Base-by-base conservation (phyloP, 2,113 vertebrate species). In the Anarrhichthys ocellatus region DNA sequence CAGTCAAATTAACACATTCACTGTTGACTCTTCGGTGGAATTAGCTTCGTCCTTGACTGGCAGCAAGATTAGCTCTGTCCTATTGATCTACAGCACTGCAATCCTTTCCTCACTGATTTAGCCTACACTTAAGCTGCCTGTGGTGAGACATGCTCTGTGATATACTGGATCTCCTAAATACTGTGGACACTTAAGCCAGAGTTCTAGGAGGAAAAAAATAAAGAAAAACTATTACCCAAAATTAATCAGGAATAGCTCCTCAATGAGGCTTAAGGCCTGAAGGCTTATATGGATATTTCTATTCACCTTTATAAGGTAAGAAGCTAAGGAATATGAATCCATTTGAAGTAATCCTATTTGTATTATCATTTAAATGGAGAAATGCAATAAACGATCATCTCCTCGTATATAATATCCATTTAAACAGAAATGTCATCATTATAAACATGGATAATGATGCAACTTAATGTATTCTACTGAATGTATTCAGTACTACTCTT, bases 61-160 rank as follows among this genome's bases (percentile, higher is more conserved):
- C 86, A 58, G 27, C 24, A 11, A 66, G 78, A 84, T 91, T 85
- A 78, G 71, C 84, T 79, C 78, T 82, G 69, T 87, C 80, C 76
- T 70, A 78, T 83, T 81, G 82, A 90, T 88, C 61, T 70, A 42
- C 68, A 74, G 79, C 62, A 2, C 44, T 27, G 61, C 70, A 78
- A 62, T 52, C 56, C 48, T 85, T 78, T 73, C 84, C 48, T 65
- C 62, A 14, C 6, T 50, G 48, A 81, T 87, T 78, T 63, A 13
- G 54, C 54, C 54, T 27, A 76, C 58, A 46, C 59, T 73, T 73
- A 10, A 66, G 64, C 61, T 59, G 73, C 66, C 81, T 44, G 54
- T 70, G 61, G 11, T 67, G 0, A 46, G 62, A 82, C 66, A 58
- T 56, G 65, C 58, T 64, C 52, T 56, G 50, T 70, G 80, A 87